These are phyloP conservation scores for Copidosoma aretas DNA, from an alignment of 2,888 invertebrate genomes.

Conservation along the genomic window DNA sequence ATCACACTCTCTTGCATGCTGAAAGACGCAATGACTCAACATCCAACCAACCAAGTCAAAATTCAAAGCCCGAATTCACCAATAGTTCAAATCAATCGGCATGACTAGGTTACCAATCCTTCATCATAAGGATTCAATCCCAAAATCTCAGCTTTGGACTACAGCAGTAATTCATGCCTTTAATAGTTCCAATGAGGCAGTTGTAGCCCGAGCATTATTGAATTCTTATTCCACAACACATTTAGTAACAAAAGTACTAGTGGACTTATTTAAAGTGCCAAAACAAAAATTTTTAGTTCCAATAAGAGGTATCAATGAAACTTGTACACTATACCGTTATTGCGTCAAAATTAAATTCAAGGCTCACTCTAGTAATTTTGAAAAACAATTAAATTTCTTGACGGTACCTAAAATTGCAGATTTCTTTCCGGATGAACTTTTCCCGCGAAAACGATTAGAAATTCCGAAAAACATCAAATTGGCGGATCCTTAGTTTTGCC, in stretches of 20 bases:
- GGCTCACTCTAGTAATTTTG: neutral
- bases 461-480: slow-evolving; percentile 34
- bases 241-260: slow-evolving; percentile 2
- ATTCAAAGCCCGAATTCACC: too few relatives aligned
- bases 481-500: slow-evolving; percentile 39
- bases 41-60: too few relatives aligned
- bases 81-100: neutral
- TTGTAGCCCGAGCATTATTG: neutral
- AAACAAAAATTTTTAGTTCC: neutral
- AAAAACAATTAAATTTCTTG: neutral
- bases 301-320: too few relatives aligned
- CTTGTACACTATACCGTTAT: neutral
- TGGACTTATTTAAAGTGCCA: neutral
- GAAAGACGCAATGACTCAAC: too few relatives aligned
- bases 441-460: slow-evolving; percentile 21
- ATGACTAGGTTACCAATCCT: neutral
- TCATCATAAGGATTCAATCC: neutral
- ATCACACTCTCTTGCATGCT: too few relatives aligned
- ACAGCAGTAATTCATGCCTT: neutral
- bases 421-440: neutral
- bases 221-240: slow-evolving; percentile 7
- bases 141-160: neutral
- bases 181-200: neutral
- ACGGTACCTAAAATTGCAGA: neutral
- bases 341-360: slow-evolving; percentile 2